Evolutionary conservation across 2,888 invertebrate species (phyloP).

Genomic region (Mythimna vitellina): DNA sequence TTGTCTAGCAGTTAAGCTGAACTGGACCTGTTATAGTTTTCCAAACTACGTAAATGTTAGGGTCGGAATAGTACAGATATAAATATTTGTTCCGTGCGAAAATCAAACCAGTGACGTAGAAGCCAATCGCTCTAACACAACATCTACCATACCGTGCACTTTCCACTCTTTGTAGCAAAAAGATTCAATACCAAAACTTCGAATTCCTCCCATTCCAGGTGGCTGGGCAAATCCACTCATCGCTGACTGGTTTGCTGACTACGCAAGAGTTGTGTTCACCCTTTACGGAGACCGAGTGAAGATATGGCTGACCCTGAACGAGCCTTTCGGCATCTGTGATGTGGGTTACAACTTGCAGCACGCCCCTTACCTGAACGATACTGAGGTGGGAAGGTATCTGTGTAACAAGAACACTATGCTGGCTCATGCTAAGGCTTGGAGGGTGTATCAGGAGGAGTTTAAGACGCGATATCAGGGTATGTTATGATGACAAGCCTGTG

Average conservation of each 20-base stretch:
- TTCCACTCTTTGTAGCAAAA: too few species aligned
- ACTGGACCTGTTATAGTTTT: too few species aligned
- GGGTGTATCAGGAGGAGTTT: constrained; percentile 89
- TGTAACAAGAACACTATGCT: constrained; percentile 90
- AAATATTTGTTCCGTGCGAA: too few species aligned
- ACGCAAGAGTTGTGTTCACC: constrained; percentile 88
- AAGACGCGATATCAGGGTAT: constrained; percentile 82
- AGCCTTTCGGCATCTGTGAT: constrained; percentile 88
- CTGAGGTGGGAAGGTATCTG: constrained; percentile 86
- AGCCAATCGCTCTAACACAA: too few species aligned
- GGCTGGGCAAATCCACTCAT: constrained; percentile 92
- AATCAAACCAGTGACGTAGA: too few species aligned
- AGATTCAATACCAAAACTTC: too few species aligned
- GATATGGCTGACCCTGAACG: constrained; percentile 94
- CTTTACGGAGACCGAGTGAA: constrained; percentile 91
- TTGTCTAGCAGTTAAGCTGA: too few species aligned
- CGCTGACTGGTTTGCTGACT: constrained; percentile 91
- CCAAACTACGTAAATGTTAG: too few species aligned
- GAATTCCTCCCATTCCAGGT: constrained; percentile 74
- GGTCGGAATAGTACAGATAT: too few species aligned
- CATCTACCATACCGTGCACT: too few species aligned
- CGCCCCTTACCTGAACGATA: constrained; percentile 75
- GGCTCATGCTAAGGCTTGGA: constrained; percentile 91
- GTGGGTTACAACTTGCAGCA: constrained; percentile 79
- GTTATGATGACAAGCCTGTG: too few species aligned